Base-by-base conservation (phyloP, 2,888 invertebrate genomes). In the Mimumesa dahlbomi region DNA sequence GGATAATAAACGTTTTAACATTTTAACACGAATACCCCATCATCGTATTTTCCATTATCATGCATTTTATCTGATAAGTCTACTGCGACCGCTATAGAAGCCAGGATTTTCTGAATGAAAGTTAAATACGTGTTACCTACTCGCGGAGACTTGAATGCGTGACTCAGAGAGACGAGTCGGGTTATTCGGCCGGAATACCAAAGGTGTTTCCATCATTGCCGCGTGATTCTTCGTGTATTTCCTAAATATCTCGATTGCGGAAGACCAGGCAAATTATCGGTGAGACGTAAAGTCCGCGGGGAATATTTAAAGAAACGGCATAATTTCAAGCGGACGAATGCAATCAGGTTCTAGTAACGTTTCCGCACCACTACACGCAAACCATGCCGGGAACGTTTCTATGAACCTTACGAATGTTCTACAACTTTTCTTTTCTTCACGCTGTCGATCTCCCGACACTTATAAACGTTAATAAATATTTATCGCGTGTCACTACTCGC, bases 151-250 rank as follows among this genome's bases (percentile, higher is more conserved):
- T 29, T 31, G 14, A 48, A 48, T 31, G 48, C 48, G 31, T 31
- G 48, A 29, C 9, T 29, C 29, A 29, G 29, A 29, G 29, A 9
- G 7, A 29, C 2, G 29, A 6, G 7, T 6, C 2, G 29, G 4
- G 7, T 29, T 9, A 6, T 9, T 29, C 9, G 1, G 29, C 9
- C n/a, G 29, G 29, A 29, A 29, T 29, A 29, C 29, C 1, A 29
- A 29, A 29, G 6, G n/a, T 29, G 9, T 29, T 29, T 9, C 9
- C 6, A 2, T 25, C 7, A 25, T 25, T 2, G 6, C 64, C 78
- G 66, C 77, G 70, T 74, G 79, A 75, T 56, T 50, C 57, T 16
- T 36, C 34, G 38, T n/a, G n/a, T n/a, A n/a, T n/a, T n/a, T n/a
- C n/a, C n/a, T n/a, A n/a, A n/a, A n/a, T n/a, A n/a, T n/a, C n/a